Base-by-base conservation (phyloP, 2,888 invertebrate species). In the Rhagophthalmus giganteus region DNA sequence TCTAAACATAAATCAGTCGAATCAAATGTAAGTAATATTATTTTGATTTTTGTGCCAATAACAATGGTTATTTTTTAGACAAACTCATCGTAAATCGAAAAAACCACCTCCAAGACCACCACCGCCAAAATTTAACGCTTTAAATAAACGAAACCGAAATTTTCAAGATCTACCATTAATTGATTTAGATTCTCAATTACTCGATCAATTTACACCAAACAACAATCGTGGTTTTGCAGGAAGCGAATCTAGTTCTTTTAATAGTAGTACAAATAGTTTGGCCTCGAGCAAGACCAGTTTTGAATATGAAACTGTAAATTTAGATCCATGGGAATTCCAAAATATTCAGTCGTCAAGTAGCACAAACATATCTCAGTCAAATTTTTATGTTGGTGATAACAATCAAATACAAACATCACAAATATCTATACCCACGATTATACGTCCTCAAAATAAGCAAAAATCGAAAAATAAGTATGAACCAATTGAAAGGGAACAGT, bases 201-300 rank as follows among this genome's bases (percentile, higher is more conserved):
- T 72, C 50, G 72, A 64, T 50, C 55, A 54, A 26, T 45, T 45
- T 71, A 79, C 64, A 76, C 32, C 51, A 12, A 78, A 65, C 71
- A 60, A 63, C 42, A 60, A 59, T 37, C 62, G 58, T 35, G 57
- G 60, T 25, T 71, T 71, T 54, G 69, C 70, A 13, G 74, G 74
- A 25, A 74, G 73, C 62, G 66, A 73, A 11, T 74, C 72, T 13
- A 72, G 73, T 61, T 73, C 73, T 8, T 72, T 69, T 52, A 74
- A 72, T 45, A 74, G 73, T 60, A 71, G 72, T 57, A 70, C 78
- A 62, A 81, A 78, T 64, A 81, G 81, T 64, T 76, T 81, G 56
- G 72, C 75, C 30, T 71, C 88, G 2, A 90, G 90, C 68, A 90
- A 91, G 72, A 90, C 90, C 75, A 90, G 90, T 69, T 88, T 88